Evolutionary conservation across 1,140 invertebrate genomes (phyloP).

Genomic region (Drosophila carrolli): DNA sequence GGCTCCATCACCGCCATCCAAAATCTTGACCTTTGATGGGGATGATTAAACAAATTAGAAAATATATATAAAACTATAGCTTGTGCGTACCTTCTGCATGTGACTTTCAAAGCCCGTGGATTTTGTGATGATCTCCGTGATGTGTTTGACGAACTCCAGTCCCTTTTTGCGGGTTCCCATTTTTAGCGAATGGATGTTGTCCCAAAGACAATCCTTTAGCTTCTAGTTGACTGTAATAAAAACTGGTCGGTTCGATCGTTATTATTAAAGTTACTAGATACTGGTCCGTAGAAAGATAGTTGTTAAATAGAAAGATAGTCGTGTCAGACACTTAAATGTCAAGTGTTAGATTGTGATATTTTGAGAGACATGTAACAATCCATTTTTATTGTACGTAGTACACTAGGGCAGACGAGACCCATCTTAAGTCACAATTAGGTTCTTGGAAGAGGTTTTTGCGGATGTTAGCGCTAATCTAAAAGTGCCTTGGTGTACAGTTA

Average conservation of each 20-base stretch:
- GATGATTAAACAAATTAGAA: background rate
- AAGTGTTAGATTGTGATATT: background rate
- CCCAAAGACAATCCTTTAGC: background rate
- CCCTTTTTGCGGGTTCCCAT: conserved; percentile 74
- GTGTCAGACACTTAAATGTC: conserved; percentile 2
- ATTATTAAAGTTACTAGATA: background rate
- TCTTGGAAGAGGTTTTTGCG: background rate
- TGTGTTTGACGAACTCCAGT: conserved; percentile 74
- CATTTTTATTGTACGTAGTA: background rate
- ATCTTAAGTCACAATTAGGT: background rate
- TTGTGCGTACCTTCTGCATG: conserved; percentile 59
- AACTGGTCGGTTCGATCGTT: background rate
- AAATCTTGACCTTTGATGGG: conserved; percentile 87
- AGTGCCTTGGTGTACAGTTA: background rate
- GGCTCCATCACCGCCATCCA: conserved; percentile 88
- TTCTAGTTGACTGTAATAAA: background rate
- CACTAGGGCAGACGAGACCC: background rate
- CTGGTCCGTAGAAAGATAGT: background rate
- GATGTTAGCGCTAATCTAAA: too few relatives aligned
- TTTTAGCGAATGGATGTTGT: conserved; percentile 8
- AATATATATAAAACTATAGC: too few relatives aligned
- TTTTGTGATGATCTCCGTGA: conserved; percentile 70
- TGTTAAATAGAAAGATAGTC: background rate
- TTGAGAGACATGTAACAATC: background rate
- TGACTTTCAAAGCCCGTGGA: conserved; percentile 69